Evolutionary conservation across 2,113 vertebrate species (phyloP), one percentile per base, ranked within the genome.

Genomic region (Carassius auratus): DNA sequence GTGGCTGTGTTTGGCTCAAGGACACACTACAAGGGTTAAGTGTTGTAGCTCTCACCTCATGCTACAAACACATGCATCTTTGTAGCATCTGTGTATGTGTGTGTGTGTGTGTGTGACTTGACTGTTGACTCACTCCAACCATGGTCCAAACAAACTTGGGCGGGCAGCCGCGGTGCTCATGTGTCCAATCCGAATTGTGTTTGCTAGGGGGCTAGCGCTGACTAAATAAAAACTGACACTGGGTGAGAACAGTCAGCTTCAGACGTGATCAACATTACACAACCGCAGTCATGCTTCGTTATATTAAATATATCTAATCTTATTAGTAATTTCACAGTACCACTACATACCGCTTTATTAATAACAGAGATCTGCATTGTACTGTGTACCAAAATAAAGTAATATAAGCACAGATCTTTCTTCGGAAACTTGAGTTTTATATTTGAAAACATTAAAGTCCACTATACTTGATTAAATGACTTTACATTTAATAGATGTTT

Each of bases 161-260:
- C 76, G 57, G 76, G 81, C 76, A 48, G 68, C 36, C 55, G 21
- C 71, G 14, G 55, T 26, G 61, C n/a, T 66, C 80, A 55, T 69
- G 33, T 26, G 79, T 48, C 79, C 42, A 81, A 52, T 81, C 42
- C 1, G 79, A 80, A 59, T 15, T 9, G 62, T 85, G 78, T 86
- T 62, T 68, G 62, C 48, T 42, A 23, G 88, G 74, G 91, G 85
- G 87, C 82, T 89, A 61, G 21, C 5, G 33, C 42, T 87, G 90
- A 93, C 77, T 90, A 88, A 86, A 92, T 86, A 76, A 87, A 84
- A 77, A 88, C 48, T 90, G 90, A 92, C 90, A 90, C 75, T 73
- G 76, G 71, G 73, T 91, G 86, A 91, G 82, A 88, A 81, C 61
- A 87, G 91, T 91, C 91, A 91, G 85, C 80, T 87, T 87, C 88